phyloP scores from a whole-genome alignment of 2,797 vertebrate genomes.

The Sebastes baramenuke region DNA sequence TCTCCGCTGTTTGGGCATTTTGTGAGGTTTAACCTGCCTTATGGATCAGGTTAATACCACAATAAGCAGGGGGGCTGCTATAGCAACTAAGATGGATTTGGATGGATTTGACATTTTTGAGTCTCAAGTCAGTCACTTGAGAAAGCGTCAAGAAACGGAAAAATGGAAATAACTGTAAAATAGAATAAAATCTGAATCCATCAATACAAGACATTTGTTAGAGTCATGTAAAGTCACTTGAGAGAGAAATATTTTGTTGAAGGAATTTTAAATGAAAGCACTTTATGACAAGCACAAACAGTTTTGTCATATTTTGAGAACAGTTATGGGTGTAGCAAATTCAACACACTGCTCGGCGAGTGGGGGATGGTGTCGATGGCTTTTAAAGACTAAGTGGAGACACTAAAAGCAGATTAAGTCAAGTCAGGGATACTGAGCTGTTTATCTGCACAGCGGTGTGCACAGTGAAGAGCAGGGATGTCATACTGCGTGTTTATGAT shows the following conservation, averaged over 20 bases:
- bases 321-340: background rate
- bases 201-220: slow-evolving; percentile 2
- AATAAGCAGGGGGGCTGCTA: slow-evolving; percentile 44
- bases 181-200: background rate
- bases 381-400: slow-evolving; percentile 30
- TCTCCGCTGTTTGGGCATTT: slow-evolving; percentile 35
- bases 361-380: slow-evolving; percentile 29
- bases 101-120: slow-evolving; percentile 63
- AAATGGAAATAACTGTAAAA: background rate
- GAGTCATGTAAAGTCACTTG: too few relatives aligned
- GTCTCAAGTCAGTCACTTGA: slow-evolving; percentile 31
- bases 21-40: slow-evolving; percentile 40
- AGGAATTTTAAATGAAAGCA: background rate
- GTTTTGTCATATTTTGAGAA: background rate
- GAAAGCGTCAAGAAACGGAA: slow-evolving; percentile 9
- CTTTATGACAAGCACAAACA: background rate
- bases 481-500: background rate
- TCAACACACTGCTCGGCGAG: background rate
- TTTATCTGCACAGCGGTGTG: slow-evolving; percentile 44
- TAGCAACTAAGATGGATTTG: slow-evolving; percentile 62
- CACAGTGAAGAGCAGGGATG: slow-evolving; percentile 3
- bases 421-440: slow-evolving; percentile 52
- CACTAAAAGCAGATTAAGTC: slow-evolving; percentile 58
- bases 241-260: background rate
- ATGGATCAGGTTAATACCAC: slow-evolving; percentile 45